These are phyloP conservation scores for Melinaea marsaeus DNA, from an alignment of 2,888 invertebrate genomes.

Conservation along the genomic window DNA sequence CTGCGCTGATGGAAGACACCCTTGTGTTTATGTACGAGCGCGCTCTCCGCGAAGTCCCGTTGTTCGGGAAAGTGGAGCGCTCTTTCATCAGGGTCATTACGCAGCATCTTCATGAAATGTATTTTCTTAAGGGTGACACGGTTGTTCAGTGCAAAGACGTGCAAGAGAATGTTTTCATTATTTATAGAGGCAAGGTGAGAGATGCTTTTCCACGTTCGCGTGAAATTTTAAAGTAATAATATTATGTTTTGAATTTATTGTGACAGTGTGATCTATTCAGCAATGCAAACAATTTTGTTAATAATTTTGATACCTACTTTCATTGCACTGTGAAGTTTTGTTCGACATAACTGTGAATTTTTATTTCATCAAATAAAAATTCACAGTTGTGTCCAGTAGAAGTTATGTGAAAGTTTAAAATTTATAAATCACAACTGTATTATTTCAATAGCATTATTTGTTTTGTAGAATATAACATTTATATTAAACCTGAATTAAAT, in stretches of 20 bases:
- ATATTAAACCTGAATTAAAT: too few relatives aligned
- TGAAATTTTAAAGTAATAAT: background rate
- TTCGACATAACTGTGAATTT: too few relatives aligned
- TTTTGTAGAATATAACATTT: too few relatives aligned
- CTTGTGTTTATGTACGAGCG: slow-evolving; percentile 73
- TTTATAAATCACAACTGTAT: too few relatives aligned
- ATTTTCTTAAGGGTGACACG: slow-evolving; percentile 69
- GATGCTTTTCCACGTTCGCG: background rate
- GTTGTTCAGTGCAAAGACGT: slow-evolving; percentile 71
- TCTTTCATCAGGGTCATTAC: slow-evolving; percentile 76
- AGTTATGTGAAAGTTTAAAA: too few relatives aligned
- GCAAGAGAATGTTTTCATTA: slow-evolving; percentile 68
- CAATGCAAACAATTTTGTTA: background rate
- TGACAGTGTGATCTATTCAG: too few relatives aligned
- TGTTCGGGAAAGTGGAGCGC: slow-evolving; percentile 72
- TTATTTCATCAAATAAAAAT: too few relatives aligned
- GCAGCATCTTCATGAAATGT: slow-evolving; percentile 72
- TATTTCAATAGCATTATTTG: too few relatives aligned
- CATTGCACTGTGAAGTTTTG: too few relatives aligned
- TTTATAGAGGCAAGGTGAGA: slow-evolving; percentile 71
- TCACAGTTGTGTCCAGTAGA: too few relatives aligned
- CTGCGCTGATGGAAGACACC: slow-evolving; percentile 74
- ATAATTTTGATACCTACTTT: too few relatives aligned
- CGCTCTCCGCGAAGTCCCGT: slow-evolving; percentile 72
- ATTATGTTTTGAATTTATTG: too few relatives aligned